A percentile compares a stretch with the other conserved stretches of the same genome.
Evolutionary conservation across 2,797 vertebrate genomes (phyloP).

Genomic region (Ctenopoma multispine): DNA sequence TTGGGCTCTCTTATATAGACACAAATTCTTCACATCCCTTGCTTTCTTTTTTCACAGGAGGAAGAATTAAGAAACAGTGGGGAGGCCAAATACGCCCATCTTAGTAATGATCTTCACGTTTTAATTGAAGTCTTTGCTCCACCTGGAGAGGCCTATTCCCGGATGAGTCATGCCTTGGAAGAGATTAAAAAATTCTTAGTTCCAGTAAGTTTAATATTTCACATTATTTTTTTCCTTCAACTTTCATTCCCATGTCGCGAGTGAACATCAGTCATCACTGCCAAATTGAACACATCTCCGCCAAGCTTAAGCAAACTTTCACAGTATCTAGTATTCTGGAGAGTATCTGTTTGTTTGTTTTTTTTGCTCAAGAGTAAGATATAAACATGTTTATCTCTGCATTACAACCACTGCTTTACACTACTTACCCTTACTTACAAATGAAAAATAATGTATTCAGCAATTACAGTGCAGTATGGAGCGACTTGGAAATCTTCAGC

Average conservation of each 20-base stretch:
- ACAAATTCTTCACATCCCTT: conserved; percentile 55
- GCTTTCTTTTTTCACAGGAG: conserved; percentile 86
- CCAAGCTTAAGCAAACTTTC: conserved; percentile 39
- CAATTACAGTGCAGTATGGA: conserved; percentile 79
- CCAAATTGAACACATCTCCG: conserved; percentile 42
- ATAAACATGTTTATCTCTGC: conserved; percentile 28
- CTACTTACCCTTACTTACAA: conserved; percentile 45
- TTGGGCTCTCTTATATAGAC: neutral
- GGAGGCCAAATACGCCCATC: conserved; percentile 96
- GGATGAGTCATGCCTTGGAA: conserved; percentile 99
- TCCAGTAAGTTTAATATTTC: conserved; percentile 91
- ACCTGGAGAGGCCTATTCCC: conserved; percentile 98
- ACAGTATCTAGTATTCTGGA: conserved; percentile 8
- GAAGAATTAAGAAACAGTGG: conserved; percentile 98
- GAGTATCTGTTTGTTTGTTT: conserved; percentile 13
- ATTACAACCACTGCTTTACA: conserved; percentile 22
- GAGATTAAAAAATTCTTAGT: conserved; percentile 99
- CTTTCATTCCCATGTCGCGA: conserved; percentile 18
- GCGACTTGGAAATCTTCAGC: conserved; percentile 66
- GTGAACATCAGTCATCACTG: conserved; percentile 27
- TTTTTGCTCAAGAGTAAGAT: conserved; percentile 51
- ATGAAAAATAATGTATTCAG: conserved; percentile 77
- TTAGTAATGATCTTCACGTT: conserved; percentile 98
- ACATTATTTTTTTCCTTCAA: conserved; percentile 23
- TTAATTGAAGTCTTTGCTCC: conserved; percentile 99